Percentiles rank a stretch among this genome's conserved stretches.
These are phyloP conservation scores for Crocodylus rhombifer DNA, from an alignment of 2,797 vertebrate species.

Conservation along the genomic window DNA sequence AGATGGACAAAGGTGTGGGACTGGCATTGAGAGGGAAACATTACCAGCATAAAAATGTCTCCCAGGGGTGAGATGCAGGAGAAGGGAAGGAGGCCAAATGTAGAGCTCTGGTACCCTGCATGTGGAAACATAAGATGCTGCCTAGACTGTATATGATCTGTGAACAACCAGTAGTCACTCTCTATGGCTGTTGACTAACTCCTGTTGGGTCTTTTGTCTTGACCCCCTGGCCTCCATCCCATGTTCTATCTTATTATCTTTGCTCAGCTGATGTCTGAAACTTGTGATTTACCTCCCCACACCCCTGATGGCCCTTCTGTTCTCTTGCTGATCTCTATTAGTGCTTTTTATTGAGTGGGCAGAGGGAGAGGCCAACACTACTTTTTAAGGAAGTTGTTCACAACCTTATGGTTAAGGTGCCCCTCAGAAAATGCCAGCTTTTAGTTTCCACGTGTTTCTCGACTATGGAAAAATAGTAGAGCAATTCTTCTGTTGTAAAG, in stretches of 20 bases:
- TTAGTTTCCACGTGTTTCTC: too few species aligned
- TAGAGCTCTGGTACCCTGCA: neutral
- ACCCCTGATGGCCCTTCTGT: neutral
- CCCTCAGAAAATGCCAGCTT: too few species aligned
- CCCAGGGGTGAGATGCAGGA: neutral
- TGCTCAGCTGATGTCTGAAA: neutral
- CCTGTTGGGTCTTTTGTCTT: neutral
- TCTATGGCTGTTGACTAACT: neutral
- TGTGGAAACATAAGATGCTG: neutral
- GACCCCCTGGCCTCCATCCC: neutral
- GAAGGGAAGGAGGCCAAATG: accelerated
- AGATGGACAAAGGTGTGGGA: neutral
- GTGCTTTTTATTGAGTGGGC: too few species aligned
- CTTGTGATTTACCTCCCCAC: neutral
- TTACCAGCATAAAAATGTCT: neutral
- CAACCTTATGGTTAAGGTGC: too few species aligned
- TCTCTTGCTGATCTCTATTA: neutral
- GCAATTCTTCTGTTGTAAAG: too few species aligned
- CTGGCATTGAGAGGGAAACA: neutral
- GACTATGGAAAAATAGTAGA: too few species aligned
- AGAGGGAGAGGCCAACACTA: too few species aligned
- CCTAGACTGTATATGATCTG: neutral
- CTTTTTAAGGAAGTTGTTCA: too few species aligned
- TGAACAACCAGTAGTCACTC: neutral
- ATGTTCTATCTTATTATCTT: neutral